Evolutionary conservation across 92 coral and sea anemone genomes (phyloP), one percentile per base, ranked within the genome.

Genomic region (Diadumene lineata): DNA sequence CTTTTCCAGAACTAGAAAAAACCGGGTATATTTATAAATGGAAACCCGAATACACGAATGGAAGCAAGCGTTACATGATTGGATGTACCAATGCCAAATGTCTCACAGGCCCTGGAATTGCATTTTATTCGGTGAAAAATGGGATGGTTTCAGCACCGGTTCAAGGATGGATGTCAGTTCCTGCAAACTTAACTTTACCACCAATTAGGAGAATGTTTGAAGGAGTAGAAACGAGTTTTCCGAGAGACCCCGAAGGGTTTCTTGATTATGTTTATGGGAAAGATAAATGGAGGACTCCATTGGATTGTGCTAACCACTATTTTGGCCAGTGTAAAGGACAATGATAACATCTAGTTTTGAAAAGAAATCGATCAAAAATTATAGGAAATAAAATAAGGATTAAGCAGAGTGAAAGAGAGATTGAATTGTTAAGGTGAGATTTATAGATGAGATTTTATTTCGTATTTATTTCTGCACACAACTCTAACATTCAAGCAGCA

Each of bases 91-190:
- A 68, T 43, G 34, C 57, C 33, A 0, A 55, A 0, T 76, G 81
- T n/a, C 61, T 64, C 17, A 76, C 81, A 1, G 81, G 81, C 32
- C 81, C 81, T 0, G 73, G 81, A 2, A 76, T 76, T 48, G 81
- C 81, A 27, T 11, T 75, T 15, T 75, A 75, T 62, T 63, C 70
- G 27, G 57, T 30, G 25, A 30, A 58, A 11, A 56, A 68, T 18
- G 71, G 56, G 13, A 62, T 48, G 0, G 62, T 75, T 38, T 30
- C 16, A 6, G 79, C 79, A 7, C 65, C 48, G 26, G 68, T 69
- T 22, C 27, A 70, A 0, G 50, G 31, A 0, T 75, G 80, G 80
- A 11, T 56, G 10, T 34, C 4, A 15, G 4, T 3, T 15, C 74
- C 81, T 19, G 43, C 56, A 15, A 31, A 50, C 18, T 28, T 77